A percentile compares a stretch with the other conserved stretches of the same genome.
Conservation (phyloP, 2,888 invertebrate genomes). For the Idaea straminata region DNA sequence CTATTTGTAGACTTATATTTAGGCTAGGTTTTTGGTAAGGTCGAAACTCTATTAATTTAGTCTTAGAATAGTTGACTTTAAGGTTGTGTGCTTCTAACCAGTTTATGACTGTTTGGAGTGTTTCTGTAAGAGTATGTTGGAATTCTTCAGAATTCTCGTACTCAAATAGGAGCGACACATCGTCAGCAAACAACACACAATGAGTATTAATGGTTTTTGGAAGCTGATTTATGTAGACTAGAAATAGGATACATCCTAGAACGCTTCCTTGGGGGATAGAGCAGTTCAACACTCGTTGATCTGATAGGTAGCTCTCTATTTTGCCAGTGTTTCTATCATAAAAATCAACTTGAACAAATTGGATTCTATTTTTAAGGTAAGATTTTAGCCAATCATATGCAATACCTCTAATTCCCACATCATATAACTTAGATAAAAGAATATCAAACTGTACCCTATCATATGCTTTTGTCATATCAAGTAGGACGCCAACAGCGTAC, state of each 20-base stretch:
- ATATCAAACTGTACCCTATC: too few species aligned
- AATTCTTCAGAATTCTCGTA: background rate
- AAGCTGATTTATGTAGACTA: background rate
- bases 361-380: background rate
- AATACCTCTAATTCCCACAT: background rate
- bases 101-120: too few species aligned
- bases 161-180: background rate
- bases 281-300: background rate
- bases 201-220: background rate
- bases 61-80: too few species aligned
- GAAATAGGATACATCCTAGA: background rate
- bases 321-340: background rate
- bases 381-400: background rate
- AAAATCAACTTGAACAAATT: constrained; percentile 1
- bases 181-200: too few species aligned
- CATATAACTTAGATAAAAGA: too few species aligned
- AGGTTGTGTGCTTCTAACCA: too few species aligned
- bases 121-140: background rate
- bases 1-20: background rate
- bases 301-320: background rate
- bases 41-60: too few species aligned
- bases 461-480: too few species aligned
- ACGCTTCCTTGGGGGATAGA: background rate
- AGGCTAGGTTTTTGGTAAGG: background rate
- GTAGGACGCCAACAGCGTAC: too few species aligned